These are phyloP conservation scores for Ganaspis sp. DNA, from an alignment of 1,140 invertebrate species.

Conservation along the genomic window DNA sequence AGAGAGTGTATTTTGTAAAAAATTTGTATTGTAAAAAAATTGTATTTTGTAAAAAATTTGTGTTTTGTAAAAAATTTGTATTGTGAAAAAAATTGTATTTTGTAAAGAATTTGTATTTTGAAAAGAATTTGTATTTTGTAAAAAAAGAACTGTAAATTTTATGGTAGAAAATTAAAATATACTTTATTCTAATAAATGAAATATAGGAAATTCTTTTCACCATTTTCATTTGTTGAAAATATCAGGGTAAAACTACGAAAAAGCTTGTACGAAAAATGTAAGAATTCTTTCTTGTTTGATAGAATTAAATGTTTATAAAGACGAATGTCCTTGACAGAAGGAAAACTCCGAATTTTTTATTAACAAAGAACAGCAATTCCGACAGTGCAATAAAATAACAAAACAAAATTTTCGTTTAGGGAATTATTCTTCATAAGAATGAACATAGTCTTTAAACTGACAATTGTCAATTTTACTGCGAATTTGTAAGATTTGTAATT, in stretches of 20 bases:
- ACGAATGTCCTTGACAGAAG: neutral
- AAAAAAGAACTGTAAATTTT: conserved; percentile 26
- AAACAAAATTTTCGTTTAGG: neutral
- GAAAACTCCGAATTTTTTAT: neutral
- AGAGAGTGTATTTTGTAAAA: neutral
- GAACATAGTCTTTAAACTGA: neutral
- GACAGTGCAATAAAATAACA: neutral
- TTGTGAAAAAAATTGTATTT: no score
- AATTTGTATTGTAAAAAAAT: neutral
- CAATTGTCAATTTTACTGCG: no score
- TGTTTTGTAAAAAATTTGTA: no score
- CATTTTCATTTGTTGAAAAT: conserved; percentile 1
- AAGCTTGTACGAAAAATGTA: neutral
- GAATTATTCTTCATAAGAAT: neutral
- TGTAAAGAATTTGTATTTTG: no score
- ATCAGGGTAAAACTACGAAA: neutral
- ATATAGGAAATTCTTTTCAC: neutral
- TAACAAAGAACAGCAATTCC: neutral
- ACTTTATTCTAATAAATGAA: neutral
- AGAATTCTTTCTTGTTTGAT: neutral
- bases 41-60: no score
- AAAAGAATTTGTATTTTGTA: neutral
- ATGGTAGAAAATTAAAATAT: conserved; percentile 8
- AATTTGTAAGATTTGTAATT: no score
- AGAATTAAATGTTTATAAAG: neutral